Evolutionary conservation across 2,113 vertebrate genomes (phyloP).

Genomic region (Leptocoma aspasia): DNA sequence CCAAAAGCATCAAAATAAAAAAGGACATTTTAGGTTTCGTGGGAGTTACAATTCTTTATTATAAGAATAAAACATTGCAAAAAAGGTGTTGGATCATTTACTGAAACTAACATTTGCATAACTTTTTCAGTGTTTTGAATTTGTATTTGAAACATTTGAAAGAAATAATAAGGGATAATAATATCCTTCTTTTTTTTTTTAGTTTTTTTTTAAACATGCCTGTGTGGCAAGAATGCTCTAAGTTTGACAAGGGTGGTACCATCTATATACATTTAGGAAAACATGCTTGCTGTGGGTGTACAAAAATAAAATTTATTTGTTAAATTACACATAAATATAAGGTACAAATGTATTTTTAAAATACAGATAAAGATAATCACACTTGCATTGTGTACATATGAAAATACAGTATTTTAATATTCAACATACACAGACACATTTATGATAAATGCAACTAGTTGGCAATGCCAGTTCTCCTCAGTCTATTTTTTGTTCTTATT

Average conservation of each 20-base stretch:
- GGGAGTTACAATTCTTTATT: slow-evolving; percentile 59
- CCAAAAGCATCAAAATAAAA: slow-evolving; percentile 16
- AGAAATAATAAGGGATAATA: slow-evolving; percentile 20
- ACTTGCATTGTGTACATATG: slow-evolving; percentile 97
- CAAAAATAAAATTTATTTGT: slow-evolving; percentile 99
- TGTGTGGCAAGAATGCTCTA: not conserved
- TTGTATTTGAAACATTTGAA: not conserved
- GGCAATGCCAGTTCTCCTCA: slow-evolving; percentile 81
- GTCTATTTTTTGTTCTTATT: not conserved
- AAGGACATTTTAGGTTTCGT: slow-evolving; percentile 1
- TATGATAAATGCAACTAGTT: slow-evolving; percentile 94
- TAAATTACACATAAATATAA: slow-evolving; percentile 99
- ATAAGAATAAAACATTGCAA: slow-evolving; percentile 57
- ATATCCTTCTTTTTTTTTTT: not conserved
- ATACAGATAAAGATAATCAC: slow-evolving; percentile 99
- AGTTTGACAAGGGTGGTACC: slow-evolving; percentile 5
- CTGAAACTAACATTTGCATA: slow-evolving; percentile 50
- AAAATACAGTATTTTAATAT: slow-evolving; percentile 96
- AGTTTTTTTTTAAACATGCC: not conserved
- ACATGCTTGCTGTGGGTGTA: slow-evolving; percentile 88
- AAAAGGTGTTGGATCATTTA: slow-evolving; percentile 45
- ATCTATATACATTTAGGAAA: slow-evolving; percentile 71
- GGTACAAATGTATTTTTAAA: slow-evolving; percentile 99
- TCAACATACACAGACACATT: slow-evolving; percentile 99
- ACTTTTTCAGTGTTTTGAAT: slow-evolving; percentile 46